These are phyloP conservation scores for Hycleus phaleratus DNA, from an alignment of 1,140 invertebrate genomes.

Conservation along the genomic window DNA sequence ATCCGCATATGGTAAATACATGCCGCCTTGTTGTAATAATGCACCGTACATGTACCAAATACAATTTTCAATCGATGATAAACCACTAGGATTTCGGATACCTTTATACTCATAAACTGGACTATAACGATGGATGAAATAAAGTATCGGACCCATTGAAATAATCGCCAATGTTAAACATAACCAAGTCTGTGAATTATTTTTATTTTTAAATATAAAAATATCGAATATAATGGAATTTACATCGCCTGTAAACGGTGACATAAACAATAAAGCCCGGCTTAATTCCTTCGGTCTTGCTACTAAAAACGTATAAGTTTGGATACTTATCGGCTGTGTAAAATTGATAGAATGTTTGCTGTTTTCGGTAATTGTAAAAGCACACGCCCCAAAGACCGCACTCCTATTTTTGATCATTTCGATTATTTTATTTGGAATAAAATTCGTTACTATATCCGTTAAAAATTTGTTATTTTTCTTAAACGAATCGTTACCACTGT, in stretches of 20 bases:
- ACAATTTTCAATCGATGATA: conserved; percentile 67
- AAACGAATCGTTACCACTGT: neutral
- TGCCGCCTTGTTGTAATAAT: conserved; percentile 83
- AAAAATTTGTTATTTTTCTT: neutral
- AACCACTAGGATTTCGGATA: conserved; percentile 47
- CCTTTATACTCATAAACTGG: conserved; percentile 59
- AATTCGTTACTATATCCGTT: conserved; percentile 16
- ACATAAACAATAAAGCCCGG: conserved; percentile 72
- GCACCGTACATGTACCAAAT: conserved; percentile 88
- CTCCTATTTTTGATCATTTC: conserved; percentile 42
- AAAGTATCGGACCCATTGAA: conserved; percentile 72
- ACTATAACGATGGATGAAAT: conserved; percentile 62
- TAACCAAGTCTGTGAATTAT: conserved; percentile 65
- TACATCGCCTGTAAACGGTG: conserved; percentile 73
- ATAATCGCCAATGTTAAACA: conserved; percentile 63
- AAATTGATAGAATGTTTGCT: conserved; percentile 64
- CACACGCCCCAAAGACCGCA: conserved; percentile 64
- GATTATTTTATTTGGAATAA: conserved; percentile 39
- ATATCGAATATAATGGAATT: conserved; percentile 28
- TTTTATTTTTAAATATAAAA: conserved; percentile 2
- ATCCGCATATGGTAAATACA: conserved; percentile 72
- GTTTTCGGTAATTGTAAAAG: conserved; percentile 58
- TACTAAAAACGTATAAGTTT: conserved; percentile 70
- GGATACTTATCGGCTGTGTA: conserved; percentile 66
- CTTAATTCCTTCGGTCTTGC: conserved; percentile 67